A percentile compares a stretch with the other conserved stretches of the same genome.
Evolutionary conservation across 2,113 vertebrate genomes (phyloP).

Genomic region (Marcusenius ussheri): DNA sequence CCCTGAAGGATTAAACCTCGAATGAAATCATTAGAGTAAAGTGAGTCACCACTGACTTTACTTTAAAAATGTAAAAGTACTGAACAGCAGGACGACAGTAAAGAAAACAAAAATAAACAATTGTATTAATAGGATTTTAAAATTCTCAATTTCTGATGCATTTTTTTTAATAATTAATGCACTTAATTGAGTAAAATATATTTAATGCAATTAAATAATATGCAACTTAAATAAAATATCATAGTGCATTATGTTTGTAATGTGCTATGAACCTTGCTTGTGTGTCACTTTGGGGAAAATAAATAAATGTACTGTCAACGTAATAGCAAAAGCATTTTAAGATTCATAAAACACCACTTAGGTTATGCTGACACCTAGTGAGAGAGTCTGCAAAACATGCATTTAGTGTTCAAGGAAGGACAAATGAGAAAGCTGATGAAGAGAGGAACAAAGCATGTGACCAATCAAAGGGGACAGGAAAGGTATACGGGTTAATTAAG

Average conservation of each 20-base stretch:
- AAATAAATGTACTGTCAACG: neutral
- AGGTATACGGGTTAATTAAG: neutral
- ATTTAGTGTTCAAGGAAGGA: neutral
- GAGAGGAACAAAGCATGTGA: neutral
- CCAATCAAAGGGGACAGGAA: neutral
- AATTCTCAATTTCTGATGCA: neutral
- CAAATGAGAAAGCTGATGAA: neutral
- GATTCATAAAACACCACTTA: neutral
- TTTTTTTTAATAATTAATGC: neutral
- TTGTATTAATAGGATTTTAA: neutral
- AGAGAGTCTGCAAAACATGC: constrained; percentile 22
- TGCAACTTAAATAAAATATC: neutral
- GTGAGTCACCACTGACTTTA: neutral
- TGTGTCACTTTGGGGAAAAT: neutral
- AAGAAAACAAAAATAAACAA: neutral
- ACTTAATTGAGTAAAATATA: neutral
- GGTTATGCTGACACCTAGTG: constrained; percentile 48
- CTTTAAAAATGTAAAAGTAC: neutral
- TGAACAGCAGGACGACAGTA: neutral
- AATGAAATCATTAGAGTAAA: neutral
- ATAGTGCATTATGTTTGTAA: neutral
- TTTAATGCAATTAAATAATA: neutral
- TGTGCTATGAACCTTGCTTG: neutral
- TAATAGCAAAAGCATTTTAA: neutral
- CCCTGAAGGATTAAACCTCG: neutral